Percentiles rank a stretch among this genome's conserved stretches.
Conservation (phyloP, 2,797 vertebrate species). For the Sebastes kiyomatsui region DNA sequence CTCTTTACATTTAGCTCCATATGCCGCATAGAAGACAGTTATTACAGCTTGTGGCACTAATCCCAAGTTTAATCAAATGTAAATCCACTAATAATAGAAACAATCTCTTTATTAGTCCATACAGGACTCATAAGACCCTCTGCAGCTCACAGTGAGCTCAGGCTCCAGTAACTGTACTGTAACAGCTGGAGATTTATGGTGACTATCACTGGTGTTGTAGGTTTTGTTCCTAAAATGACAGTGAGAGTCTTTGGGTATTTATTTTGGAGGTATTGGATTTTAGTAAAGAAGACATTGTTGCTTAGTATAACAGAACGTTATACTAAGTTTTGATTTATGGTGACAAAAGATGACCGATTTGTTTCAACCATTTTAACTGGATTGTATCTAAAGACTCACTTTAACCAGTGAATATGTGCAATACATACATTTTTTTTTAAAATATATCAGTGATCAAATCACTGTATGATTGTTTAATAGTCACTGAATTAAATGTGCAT, state of each 20-base stretch:
- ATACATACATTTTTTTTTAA: slow-evolving; percentile 21
- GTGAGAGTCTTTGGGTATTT: not conserved
- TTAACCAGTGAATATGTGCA: slow-evolving; percentile 52
- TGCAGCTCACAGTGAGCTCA: slow-evolving; percentile 1
- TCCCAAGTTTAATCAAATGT: slow-evolving; percentile 10
- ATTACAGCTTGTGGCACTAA: slow-evolving; percentile 19
- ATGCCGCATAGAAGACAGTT: slow-evolving; percentile 30
- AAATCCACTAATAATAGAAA: slow-evolving; percentile 23
- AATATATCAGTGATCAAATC: slow-evolving; percentile 14
- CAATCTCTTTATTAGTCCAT: not conserved
- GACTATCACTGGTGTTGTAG: not conserved
- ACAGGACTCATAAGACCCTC: not conserved
- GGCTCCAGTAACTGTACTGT: not conserved
- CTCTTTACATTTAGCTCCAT: slow-evolving; percentile 31
- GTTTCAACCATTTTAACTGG: not conserved
- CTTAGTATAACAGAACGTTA: not conserved
- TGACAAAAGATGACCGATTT: slow-evolving; percentile 5
- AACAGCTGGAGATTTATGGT: not conserved
- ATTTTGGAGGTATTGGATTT: not conserved
- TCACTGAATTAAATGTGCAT: slow-evolving; percentile 60
- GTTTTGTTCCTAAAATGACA: not conserved
- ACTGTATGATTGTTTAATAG: slow-evolving; percentile 34
- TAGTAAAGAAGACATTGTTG: not conserved
- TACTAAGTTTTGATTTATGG: not conserved
- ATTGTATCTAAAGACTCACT: slow-evolving; percentile 12